A percentile compares a stretch with the other conserved stretches of the same genome.
These are phyloP conservation scores for Arbacia lixula DNA, from an alignment of 53 echinoderm and acorn worm genomes.

Conservation along the genomic window DNA sequence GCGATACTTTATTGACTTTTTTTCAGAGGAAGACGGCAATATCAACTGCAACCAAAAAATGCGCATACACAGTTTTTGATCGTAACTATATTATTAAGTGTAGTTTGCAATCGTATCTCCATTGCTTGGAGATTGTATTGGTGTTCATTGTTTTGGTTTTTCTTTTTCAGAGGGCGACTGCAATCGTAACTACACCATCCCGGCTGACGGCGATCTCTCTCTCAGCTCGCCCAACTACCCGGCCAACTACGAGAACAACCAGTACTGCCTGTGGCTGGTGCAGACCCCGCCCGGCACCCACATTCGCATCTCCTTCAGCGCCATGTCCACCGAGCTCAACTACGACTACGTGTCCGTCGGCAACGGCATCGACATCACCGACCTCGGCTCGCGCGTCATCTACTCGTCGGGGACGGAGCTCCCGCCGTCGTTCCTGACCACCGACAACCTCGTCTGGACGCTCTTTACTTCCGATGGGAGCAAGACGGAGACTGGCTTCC, in stretches of 20 bases:
- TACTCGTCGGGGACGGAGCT: slow-evolving; percentile 65
- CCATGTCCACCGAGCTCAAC: slow-evolving; percentile 80
- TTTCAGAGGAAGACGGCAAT: no score
- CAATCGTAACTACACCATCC: slow-evolving; percentile 82
- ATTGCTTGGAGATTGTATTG: no score
- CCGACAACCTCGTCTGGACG: slow-evolving; percentile 82
- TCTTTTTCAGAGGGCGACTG: slow-evolving; percentile 69
- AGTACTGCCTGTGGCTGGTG: slow-evolving; percentile 85
- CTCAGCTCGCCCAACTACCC: slow-evolving; percentile 85
- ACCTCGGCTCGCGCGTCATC: slow-evolving; percentile 73
- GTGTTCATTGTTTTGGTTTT: no score
- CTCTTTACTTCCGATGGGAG: slow-evolving; percentile 80
- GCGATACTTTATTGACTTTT: no score
- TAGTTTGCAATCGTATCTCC: no score
- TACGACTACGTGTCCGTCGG: slow-evolving; percentile 86
- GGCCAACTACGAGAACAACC: slow-evolving; percentile 93
- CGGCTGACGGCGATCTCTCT: slow-evolving; percentile 33
- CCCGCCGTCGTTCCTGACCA: slow-evolving; percentile 83
- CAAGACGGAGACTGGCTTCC: slow-evolving; percentile 84
- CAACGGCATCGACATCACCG: slow-evolving; percentile 70
- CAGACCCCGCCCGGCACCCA: slow-evolving; percentile 76
- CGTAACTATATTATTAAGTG: no score
- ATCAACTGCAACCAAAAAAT: no score
- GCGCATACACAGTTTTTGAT: no score
- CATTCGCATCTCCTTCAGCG: slow-evolving; percentile 74